These are phyloP conservation scores for Clarias batrachus DNA, from an alignment of 2,113 vertebrate species.

Conservation along the genomic window DNA sequence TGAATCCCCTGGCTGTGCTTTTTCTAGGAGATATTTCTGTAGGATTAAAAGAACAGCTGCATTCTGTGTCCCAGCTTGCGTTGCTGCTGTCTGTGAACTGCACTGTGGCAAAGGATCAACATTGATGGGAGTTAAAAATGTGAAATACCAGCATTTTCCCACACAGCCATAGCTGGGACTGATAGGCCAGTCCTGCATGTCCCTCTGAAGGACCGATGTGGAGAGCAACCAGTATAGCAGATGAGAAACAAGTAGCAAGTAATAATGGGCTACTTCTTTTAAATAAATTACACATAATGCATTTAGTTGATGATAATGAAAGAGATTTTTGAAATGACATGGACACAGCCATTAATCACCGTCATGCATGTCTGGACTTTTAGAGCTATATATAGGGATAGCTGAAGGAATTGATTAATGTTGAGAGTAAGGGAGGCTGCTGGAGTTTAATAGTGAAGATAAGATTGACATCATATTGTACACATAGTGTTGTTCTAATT, in stretches of 20 bases:
- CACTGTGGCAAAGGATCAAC: conserved; percentile 49
- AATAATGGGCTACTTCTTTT: not conserved
- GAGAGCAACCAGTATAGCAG: conserved; percentile 6
- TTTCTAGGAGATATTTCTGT: conserved; percentile 49
- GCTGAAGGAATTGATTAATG: not conserved
- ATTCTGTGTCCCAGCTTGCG: conserved; percentile 43
- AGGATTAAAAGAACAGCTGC: conserved; percentile 58
- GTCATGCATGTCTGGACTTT: not conserved
- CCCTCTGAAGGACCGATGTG: conserved; percentile 19
- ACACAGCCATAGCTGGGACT: conserved; percentile 40
- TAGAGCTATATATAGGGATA: not conserved
- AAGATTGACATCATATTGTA: too few relatives aligned
- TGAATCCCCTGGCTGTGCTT: conserved; percentile 30
- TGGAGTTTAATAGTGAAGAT: not conserved
- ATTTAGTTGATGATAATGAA: not conserved
- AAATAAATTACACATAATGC: not conserved
- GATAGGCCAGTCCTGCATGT: conserved; percentile 21
- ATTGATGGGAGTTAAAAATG: conserved; percentile 53
- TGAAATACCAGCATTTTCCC: conserved; percentile 61
- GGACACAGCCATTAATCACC: not conserved
- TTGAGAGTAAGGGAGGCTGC: not conserved
- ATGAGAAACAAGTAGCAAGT: not conserved
- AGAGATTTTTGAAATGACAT: not conserved
- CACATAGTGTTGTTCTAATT: too few relatives aligned
- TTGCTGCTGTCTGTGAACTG: conserved; percentile 36